These are phyloP conservation scores for Drosophila greeni DNA, from an alignment of 2,888 invertebrate species.

Conservation along the genomic window DNA sequence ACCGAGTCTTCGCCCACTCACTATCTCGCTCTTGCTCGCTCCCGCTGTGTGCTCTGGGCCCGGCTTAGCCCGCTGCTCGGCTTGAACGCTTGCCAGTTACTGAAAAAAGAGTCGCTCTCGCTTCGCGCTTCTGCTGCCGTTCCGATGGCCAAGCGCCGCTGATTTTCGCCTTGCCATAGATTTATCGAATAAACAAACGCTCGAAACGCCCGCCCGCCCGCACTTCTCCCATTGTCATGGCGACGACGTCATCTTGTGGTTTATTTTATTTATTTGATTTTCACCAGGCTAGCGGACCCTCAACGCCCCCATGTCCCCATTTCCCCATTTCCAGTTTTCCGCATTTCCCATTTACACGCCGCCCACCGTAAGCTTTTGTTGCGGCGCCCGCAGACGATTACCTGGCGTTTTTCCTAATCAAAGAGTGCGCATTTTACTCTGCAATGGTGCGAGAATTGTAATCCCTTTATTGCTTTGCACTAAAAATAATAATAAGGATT, in stretches of 20 bases:
- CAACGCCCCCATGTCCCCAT: constrained; percentile 15
- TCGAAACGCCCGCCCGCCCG: constrained; percentile 31
- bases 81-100: constrained; percentile 62
- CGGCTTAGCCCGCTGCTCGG: constrained; percentile 64
- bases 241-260: constrained; percentile 71
- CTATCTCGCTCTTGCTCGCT: constrained; percentile 12
- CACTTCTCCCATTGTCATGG: constrained; percentile 58
- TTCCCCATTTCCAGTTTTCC: constrained; percentile 12
- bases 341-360: constrained; percentile 1
- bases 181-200: constrained; percentile 70
- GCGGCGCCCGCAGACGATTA: constrained; percentile 62
- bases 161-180: constrained; percentile 51
- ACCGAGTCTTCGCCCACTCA: constrained; percentile 10
- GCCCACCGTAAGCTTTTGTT: constrained; percentile 53
- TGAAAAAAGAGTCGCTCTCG: constrained; percentile 46
- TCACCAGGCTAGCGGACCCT: constrained; percentile 33
- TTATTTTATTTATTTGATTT: constrained; percentile 71
- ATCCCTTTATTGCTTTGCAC: no score
- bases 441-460: constrained; percentile 4
- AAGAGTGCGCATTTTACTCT: constrained; percentile 60
- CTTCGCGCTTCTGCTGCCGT: constrained; percentile 34
- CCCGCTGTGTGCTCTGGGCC: constrained; percentile 15
- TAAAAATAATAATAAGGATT: not conserved
- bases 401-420: constrained; percentile 66
- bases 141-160: constrained; percentile 48